Evolutionary conservation across 2,797 vertebrate species (phyloP), one percentile per base, ranked within the genome.

Genomic region (Phalloptychus januarius): DNA sequence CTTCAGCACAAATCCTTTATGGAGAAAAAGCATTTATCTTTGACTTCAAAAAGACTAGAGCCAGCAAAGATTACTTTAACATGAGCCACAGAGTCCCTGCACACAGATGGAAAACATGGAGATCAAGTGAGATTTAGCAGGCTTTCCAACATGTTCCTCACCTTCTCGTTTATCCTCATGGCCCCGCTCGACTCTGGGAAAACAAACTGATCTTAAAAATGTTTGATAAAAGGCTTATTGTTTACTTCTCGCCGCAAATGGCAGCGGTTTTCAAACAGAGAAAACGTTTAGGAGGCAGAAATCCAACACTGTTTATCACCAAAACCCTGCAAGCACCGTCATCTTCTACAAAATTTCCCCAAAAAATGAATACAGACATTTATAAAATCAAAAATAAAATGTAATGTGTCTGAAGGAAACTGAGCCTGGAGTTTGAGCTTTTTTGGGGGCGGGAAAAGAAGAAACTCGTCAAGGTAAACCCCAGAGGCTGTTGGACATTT

Each of bases 11-110:
- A 76, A 52, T 52, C 15, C 15, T 16, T 73, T 56, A 31, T 28
- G 65, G 31, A 72, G 18, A 78, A 79, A 74, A 23, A 23, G 15
- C 63, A 48, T 80, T 70, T 11, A 54, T 2, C 40, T 81, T 81
- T 36, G 70, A 82, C 77, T 83, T 78, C 74, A 78, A 25, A 18
- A 10, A 31, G 40, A 75, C 52, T 44, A 45, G 23, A 72, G 78
- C 20, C 36, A 79, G 78, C 25, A 75, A 54, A 84, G 82, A 75
- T 86, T 81, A 74, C 69, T 79, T 61, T 65, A 78, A 44, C 11
- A 79, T 80, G 87, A 86, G 73, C 46, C 65, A 79, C 58, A 58
- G 79, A 85, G 74, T 77, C 18, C 1, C 65, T 65, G 79, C n/a
- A 48, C 78, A 33, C 71, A 33, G 67, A 71, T 50, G 77, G 80